Percentiles rank a stretch among this genome's conserved stretches.
Conservation (phyloP, 2,113 vertebrate genomes). For the Pituophis catenifer region DNA sequence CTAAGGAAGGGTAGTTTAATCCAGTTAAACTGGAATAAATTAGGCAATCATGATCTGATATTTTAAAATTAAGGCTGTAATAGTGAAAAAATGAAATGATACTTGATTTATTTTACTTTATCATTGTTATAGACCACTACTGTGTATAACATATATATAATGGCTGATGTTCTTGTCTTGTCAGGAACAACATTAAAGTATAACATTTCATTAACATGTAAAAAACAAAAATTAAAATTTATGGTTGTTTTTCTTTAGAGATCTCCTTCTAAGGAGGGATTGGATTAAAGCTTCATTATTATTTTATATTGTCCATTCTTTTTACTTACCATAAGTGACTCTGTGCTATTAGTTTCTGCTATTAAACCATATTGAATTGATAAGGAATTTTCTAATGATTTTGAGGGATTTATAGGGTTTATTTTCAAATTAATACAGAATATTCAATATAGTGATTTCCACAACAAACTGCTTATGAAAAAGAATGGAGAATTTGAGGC, state of each 20-base stretch:
- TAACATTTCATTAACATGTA: not conserved
- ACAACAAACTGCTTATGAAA: not conserved
- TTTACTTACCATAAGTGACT: not conserved
- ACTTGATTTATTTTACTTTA: not conserved
- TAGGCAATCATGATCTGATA: not conserved
- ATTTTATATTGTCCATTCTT: not conserved
- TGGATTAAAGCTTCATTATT: not conserved
- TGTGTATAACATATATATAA: not conserved
- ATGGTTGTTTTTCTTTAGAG: not conserved
- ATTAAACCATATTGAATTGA: not conserved
- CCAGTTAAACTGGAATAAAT: not conserved
- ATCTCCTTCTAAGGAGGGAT: not conserved
- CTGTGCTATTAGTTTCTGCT: not conserved
- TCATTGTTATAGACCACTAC: not conserved
- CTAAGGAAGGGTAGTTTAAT: not conserved
- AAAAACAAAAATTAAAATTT: not conserved
- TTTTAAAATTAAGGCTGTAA: not conserved
- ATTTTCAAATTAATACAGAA: not conserved
- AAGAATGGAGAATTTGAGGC: not conserved
- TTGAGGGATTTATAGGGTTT: not conserved
- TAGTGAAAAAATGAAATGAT: not conserved
- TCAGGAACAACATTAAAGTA: not conserved
- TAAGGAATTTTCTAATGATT: not conserved
- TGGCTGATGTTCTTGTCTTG: not conserved
- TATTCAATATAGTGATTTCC: not conserved